Conservation (phyloP, 2,797 vertebrate genomes). For the Mastacembelus armatus region DNA sequence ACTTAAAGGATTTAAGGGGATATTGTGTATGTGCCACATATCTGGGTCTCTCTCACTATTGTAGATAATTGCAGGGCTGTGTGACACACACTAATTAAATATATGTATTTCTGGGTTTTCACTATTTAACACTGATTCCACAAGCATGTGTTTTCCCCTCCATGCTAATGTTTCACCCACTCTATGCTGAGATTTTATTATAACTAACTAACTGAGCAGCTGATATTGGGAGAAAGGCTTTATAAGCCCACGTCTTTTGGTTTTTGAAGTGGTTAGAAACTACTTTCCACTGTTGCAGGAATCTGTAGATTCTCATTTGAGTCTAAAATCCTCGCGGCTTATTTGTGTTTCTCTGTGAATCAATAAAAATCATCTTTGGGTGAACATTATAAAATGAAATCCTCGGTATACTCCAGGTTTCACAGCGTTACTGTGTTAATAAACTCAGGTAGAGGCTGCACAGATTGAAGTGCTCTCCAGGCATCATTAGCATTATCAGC, state of each 20-base stretch:
- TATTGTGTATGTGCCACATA: too few species aligned
- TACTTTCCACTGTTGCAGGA: background rate
- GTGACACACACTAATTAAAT: too few species aligned
- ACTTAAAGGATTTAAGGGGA: too few species aligned
- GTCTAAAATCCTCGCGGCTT: background rate
- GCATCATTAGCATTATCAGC: slow-evolving; percentile 7
- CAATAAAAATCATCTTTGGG: background rate
- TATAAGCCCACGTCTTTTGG: too few species aligned
- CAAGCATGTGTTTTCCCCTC: background rate
- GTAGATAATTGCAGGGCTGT: too few species aligned
- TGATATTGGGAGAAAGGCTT: background rate
- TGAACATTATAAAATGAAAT: background rate
- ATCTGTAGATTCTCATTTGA: background rate
- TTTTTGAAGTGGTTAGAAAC: background rate
- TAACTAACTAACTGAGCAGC: background rate
- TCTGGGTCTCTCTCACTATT: too few species aligned
- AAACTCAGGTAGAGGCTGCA: background rate
- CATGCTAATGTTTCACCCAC: background rate
- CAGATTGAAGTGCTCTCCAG: background rate
- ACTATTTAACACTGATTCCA: too few species aligned
- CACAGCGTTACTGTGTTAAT: background rate
- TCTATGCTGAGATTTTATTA: background rate
- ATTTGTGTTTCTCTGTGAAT: background rate
- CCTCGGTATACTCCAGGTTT: background rate
- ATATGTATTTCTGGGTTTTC: too few species aligned